These are phyloP conservation scores for Drosophila kikkawai DNA, from an alignment of 1,140 invertebrate species.

Conservation along the genomic window DNA sequence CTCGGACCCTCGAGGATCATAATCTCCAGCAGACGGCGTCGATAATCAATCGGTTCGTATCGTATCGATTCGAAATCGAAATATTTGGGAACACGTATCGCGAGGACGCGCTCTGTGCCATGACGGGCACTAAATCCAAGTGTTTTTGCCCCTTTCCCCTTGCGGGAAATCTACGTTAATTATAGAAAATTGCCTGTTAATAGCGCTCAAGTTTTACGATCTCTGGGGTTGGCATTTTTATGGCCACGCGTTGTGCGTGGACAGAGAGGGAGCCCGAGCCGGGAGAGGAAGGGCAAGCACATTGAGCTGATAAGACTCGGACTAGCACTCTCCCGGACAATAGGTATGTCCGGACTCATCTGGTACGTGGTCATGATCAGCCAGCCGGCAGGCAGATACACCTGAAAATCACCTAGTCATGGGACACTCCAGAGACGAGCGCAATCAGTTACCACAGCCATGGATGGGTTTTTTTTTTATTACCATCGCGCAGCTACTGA, in stretches of 20 bases:
- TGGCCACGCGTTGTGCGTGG: conserved; percentile 8
- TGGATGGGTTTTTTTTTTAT: conserved; percentile 13
- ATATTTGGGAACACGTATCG: conserved; percentile 1
- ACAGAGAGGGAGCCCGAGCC: background rate
- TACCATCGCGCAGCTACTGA: conserved; percentile 5
- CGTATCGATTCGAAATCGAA: conserved; percentile 2
- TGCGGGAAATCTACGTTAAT: conserved; percentile 73
- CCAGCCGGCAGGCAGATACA: background rate
- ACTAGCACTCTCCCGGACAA: background rate
- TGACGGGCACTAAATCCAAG: conserved; percentile 45
- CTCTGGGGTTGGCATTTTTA: conserved; percentile 49
- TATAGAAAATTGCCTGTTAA: conserved; percentile 76
- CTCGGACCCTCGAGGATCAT: conserved; percentile 14
- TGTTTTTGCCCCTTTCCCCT: conserved; percentile 14
- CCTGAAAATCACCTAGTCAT: conserved; percentile 18
- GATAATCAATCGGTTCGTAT: conserved; percentile 22
- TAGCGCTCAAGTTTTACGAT: conserved; percentile 56
- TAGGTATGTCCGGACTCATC: conserved; percentile 27
- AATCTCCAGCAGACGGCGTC: conserved; percentile 43
- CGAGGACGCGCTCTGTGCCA: background rate
- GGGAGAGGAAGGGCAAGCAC: background rate
- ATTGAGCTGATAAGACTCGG: conserved; percentile 4
- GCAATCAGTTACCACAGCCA: background rate
- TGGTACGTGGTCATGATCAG: conserved; percentile 10
- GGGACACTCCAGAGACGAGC: conserved; percentile 19